Evolutionary conservation across 2,797 vertebrate species (phyloP).

Genomic region (Leuciscus waleckii): DNA sequence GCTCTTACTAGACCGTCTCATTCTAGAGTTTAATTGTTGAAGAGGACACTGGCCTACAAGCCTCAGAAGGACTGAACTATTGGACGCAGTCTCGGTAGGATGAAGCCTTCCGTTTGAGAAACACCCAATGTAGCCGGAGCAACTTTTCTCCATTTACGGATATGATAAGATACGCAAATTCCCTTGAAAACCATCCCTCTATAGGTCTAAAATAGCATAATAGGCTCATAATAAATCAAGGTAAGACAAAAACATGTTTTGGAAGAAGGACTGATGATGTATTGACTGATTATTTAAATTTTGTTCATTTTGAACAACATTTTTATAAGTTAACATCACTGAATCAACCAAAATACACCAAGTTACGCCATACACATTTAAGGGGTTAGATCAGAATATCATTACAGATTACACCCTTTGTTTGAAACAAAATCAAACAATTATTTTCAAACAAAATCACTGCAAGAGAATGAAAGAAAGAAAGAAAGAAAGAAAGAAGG

Average conservation of each 20-base stretch:
- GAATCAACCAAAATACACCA: background rate
- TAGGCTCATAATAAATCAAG: background rate
- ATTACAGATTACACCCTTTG: background rate
- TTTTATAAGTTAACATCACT: background rate
- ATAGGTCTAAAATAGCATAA: background rate
- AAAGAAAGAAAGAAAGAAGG: background rate
- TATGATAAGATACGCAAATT: background rate
- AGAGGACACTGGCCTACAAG: no score
- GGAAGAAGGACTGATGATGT: background rate
- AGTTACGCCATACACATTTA: background rate
- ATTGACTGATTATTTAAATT: background rate
- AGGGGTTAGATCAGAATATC: conserved; percentile 45
- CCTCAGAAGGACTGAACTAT: no score
- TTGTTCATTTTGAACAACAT: background rate
- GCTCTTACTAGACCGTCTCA: no score
- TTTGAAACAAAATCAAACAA: background rate
- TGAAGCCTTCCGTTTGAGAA: no score
- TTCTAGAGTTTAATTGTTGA: no score
- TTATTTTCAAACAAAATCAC: background rate
- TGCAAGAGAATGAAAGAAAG: background rate
- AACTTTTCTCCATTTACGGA: background rate
- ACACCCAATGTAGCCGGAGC: background rate
- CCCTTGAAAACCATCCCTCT: background rate
- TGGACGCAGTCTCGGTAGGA: no score
- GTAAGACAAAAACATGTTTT: background rate